Base-by-base conservation (phyloP, 2,888 invertebrate species). In the Desoria tigrina region DNA sequence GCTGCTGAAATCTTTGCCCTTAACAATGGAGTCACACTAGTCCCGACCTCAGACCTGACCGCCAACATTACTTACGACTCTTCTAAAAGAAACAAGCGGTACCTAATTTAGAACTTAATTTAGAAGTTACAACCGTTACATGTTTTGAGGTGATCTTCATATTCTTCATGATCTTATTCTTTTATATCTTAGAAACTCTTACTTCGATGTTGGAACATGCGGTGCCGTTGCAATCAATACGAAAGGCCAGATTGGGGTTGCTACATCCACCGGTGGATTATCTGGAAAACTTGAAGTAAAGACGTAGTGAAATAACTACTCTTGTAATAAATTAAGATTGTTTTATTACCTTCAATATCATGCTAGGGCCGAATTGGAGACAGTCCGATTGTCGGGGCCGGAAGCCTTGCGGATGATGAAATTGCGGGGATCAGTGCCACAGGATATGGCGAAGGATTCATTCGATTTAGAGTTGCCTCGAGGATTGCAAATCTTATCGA, bases 211-310 rank as follows among this genome's bases (percentile, higher is more conserved):
- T 32, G 90, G 90, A 3, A 93, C 92, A 0, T 92, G 93, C 0
- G 93, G 93, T 1, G 90, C 91, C 2, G 90, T 92, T 1, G 92
- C 90, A 0, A 81, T 93, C 21, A 91, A 92, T 78, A 77, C 79
- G 0, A 76, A 82, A n/a, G 92, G 92, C 0, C 86, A 87, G 74
- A 82, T 92, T 59, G 90, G 90, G 0, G 90, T 86, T 1, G 92
- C 88, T 0, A 92, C 92, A 0, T 92, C 92, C 1, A 93, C 92
- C 0, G 92, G 92, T 4, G 92, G 92, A 1, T 88, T 90, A 76
- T 89, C 86, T 45, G 91, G 89, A 0, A 91, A 91, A 81, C 86
- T 87, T 78, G 86, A n/a, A n/a, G n/a, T n/a, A n/a, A n/a, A n/a
- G n/a, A n/a, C n/a, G n/a, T n/a, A n/a, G n/a, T n/a, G n/a, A n/a